A percentile compares a stretch with the other conserved stretches of the same genome.
phyloP scores from a whole-genome alignment of 2,797 vertebrate genomes.

The Schizothorax lantsangensis region DNA sequence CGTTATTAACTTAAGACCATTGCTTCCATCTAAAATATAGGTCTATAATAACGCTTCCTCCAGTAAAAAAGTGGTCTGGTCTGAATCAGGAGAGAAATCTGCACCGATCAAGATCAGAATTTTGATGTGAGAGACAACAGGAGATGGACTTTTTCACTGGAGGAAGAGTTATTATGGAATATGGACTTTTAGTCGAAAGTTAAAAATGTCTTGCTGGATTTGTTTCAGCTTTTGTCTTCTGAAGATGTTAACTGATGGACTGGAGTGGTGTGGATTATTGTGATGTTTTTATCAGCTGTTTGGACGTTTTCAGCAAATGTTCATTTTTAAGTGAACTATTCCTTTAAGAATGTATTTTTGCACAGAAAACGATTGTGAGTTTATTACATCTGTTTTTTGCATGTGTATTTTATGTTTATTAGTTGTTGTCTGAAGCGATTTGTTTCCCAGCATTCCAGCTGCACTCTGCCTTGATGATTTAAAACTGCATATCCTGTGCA shows the following conservation, averaged over 20 bases:
- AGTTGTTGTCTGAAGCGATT: neutral
- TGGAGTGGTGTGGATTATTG: neutral
- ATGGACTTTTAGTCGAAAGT: neutral
- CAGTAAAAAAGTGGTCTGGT: neutral
- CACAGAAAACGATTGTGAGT: neutral
- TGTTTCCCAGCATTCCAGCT: conserved; percentile 17
- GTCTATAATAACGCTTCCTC: neutral
- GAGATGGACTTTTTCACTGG: neutral
- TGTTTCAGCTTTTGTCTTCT: neutral
- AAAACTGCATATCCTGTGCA: conserved; percentile 1
- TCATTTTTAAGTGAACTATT: neutral
- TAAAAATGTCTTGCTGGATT: neutral
- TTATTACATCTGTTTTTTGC: neutral
- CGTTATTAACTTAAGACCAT: neutral
- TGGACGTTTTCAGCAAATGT: neutral
- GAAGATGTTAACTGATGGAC: neutral
- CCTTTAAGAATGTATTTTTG: conserved; percentile 24
- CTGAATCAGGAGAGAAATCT: neutral
- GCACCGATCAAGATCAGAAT: neutral
- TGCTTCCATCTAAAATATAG: neutral
- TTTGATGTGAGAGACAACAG: neutral
- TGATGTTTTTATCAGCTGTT: neutral
- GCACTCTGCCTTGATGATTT: conserved; percentile 6
- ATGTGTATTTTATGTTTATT: neutral
- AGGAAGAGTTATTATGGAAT: neutral